Evolutionary conservation across 2,797 vertebrate genomes (phyloP), one percentile per base, ranked within the genome.

Genomic region (Sebastes nivosus): DNA sequence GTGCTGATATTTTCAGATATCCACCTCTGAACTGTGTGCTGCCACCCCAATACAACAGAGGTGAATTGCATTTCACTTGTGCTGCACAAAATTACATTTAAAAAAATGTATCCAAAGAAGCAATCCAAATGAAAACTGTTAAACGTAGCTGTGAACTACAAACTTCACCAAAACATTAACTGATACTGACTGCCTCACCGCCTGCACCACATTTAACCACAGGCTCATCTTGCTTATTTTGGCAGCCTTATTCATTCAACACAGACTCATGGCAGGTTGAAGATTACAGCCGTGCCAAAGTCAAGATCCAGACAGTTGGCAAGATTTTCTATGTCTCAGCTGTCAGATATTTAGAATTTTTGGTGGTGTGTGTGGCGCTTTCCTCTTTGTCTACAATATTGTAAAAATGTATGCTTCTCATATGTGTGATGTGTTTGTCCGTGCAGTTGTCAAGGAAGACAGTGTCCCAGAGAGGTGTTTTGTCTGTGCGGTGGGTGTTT

Each of bases 251-350:
- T 66, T 66, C 24, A 60, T 84, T 88, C 58, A 81, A 72, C 83
- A 72, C 67, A 74, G 80, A 14, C 73, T 84, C 30, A n/a, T 80
- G 80, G 78, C 84, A 76, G 82, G 77, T 87, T 84, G 75, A 77
- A 72, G 65, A 84, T 85, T 82, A 75, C 58, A 77, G 38, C 65
- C 2, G 11, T 80, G 81, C 79, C 87, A 83, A 75, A 88, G 82
- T 86, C 59, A 71, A 77, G 78, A 89, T 83, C 70, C 72, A 81
- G 76, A 81, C 83, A 78, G 75, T 76, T 90, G 87, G 86, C 73
- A 76, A 58, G 73, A 75, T 77, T 65, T 68, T 42, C 18, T 42
- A 3, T 42, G 34, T 82, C 67, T 87, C 81, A 81, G 78, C 80
- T 90, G 89, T 89, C 86, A 87, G 58, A 72, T 72, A 38, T 76